phyloP scores from a whole-genome alignment of 2,888 invertebrate genomes.

The Ormyrus pomaceus region DNA sequence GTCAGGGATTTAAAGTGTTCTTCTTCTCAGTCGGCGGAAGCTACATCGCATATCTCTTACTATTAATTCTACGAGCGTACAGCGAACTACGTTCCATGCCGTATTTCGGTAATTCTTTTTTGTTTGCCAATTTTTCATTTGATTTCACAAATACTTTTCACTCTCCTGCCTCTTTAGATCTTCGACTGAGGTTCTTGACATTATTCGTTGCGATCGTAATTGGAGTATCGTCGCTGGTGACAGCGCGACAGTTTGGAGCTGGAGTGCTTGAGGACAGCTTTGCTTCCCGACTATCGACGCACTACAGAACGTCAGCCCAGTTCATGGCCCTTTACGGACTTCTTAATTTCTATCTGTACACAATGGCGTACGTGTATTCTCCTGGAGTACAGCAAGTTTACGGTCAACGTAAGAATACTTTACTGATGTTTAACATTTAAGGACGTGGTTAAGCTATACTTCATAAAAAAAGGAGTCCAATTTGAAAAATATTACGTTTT shows the following conservation, averaged over 20 bases:
- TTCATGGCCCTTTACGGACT: slow-evolving; percentile 97
- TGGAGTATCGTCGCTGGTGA: slow-evolving; percentile 84
- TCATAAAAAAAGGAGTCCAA: background rate
- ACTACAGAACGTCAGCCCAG: slow-evolving; percentile 93
- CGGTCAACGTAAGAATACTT: slow-evolving; percentile 79
- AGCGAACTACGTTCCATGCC: slow-evolving; percentile 97
- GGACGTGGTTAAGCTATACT: background rate
- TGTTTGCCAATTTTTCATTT: background rate
- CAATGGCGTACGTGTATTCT: slow-evolving; percentile 96
- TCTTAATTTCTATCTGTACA: slow-evolving; percentile 94
- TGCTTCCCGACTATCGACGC: slow-evolving; percentile 90
- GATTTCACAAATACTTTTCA: background rate
- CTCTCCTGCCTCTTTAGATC: slow-evolving; percentile 81
- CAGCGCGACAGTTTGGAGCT: slow-evolving; percentile 90
- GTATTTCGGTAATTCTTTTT: slow-evolving; percentile 88
- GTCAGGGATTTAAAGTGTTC: slow-evolving; percentile 92
- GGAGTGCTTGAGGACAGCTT: slow-evolving; percentile 96
- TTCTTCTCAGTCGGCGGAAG: slow-evolving; percentile 91
- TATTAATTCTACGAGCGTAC: slow-evolving; percentile 92
- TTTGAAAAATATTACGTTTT: background rate
- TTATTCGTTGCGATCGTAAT: slow-evolving; percentile 89
- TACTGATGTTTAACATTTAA: too few relatives aligned
- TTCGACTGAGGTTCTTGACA: slow-evolving; percentile 93
- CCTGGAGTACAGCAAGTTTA: slow-evolving; percentile 89
- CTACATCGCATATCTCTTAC: slow-evolving; percentile 90